Evolutionary conservation across 2,888 invertebrate species (phyloP), one percentile per base, ranked within the genome.

Genomic region (Metopia argyrocephala): DNA sequence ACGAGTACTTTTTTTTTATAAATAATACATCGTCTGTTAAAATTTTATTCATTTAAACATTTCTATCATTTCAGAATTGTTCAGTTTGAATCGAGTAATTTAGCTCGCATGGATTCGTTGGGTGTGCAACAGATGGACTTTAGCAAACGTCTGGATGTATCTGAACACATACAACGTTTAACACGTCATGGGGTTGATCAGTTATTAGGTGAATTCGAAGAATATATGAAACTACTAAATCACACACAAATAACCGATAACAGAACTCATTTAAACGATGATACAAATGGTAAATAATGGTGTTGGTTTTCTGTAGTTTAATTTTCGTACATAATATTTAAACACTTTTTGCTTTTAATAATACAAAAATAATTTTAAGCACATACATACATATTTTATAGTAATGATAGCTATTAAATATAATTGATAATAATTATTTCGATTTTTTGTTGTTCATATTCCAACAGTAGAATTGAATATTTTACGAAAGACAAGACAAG

Each of bases 131-230:
- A 92, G 57, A 83, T 89, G 62, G 90, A 92, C 65, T 87, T 90
- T 23, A 85, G 87, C 38, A 87, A 89, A 25, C 87, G 90, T 45
- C 79, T 91, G 48, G 90, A 91, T 64, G 87, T 88, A 27, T 83
- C 92, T 7, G 92, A 92, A 83, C 89, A 89, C 84, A 87, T 91
- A 65, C 89, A 88, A 54, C 87, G 87, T 1, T 86, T 91, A 65
- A 86, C 89, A 1, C 89, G 91, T 2, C 85, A 85, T 18, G 86
- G 88, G 7, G 79, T 92, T 61, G 91, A 91, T 46, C 87, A 87
- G 65, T 79, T 92, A 69, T 89, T 89, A 87, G 87, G 87, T 83
- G 91, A 92, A 84, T 85, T 87, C 52, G 81, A 70, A 70, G 81
- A 76, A 70, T 81, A 81, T 46, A 78, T 81, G 81, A 74, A 88